Conservation (phyloP, 1,140 invertebrate species). For the Orius insidiosus region DNA sequence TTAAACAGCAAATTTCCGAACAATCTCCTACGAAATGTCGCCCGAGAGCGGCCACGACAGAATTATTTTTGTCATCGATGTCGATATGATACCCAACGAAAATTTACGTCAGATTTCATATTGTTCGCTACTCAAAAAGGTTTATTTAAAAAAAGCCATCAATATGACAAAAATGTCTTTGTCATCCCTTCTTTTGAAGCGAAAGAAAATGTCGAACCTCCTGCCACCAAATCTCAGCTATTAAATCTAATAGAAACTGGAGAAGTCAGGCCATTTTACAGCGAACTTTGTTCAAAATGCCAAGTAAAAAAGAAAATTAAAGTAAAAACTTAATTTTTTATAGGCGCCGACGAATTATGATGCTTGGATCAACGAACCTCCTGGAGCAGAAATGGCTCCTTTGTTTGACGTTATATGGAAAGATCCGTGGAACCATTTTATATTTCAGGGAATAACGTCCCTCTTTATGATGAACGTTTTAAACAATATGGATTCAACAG, state of each 20-base stretch:
- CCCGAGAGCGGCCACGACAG: constrained; percentile 28
- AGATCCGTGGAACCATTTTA: constrained; percentile 45
- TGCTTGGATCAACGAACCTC: constrained; percentile 30
- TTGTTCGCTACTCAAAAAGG: constrained; percentile 21
- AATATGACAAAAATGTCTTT: constrained; percentile 31
- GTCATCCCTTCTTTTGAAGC: constrained; percentile 42
- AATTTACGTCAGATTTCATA: constrained; percentile 26
- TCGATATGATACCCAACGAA: constrained; percentile 36
- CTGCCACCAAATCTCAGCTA: constrained; percentile 30
- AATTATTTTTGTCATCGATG: constrained; percentile 36
- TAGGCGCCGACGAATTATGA: constrained; percentile 39
- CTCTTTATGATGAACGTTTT: constrained; percentile 42
- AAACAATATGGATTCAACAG: constrained; percentile 44
- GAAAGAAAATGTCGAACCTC: constrained; percentile 24
- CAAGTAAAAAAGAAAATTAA: constrained; percentile 23
- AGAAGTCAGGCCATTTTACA: constrained; percentile 36
- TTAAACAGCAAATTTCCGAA: constrained; percentile 29
- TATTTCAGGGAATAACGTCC: constrained; percentile 31
- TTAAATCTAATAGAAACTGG: constrained; percentile 25
- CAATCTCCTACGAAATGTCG: constrained; percentile 40
- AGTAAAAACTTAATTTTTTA: not conserved
- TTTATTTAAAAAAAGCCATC: constrained; percentile 19
- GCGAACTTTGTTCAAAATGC: constrained; percentile 38
- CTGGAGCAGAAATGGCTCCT: constrained; percentile 20
- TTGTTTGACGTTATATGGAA: constrained; percentile 31